Evolutionary conservation across 2,113 vertebrate species (phyloP), one percentile per base, ranked within the genome.

Genomic region (Larimichthys polyactis): DNA sequence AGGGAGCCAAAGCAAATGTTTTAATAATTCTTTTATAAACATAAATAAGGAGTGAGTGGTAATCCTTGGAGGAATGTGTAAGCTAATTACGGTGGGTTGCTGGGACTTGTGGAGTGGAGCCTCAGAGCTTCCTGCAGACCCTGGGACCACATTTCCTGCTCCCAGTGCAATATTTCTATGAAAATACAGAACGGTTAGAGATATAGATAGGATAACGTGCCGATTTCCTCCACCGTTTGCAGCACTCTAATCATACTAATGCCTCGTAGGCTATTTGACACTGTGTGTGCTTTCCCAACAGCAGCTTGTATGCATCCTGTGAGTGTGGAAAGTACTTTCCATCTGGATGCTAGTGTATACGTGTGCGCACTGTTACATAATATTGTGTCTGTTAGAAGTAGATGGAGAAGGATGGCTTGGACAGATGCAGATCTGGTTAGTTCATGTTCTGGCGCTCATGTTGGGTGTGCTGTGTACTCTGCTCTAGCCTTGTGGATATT

Each of bases 21-120:
- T 85, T 24, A 82, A 76, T 82, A 55, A 20, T 43, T 78, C 69
- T 72, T 68, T 64, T 36, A 77, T 68, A 79, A 89, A 90, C 81
- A 90, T 74, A 82, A 88, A 91, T 91, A 86, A 63, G 65, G 72
- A 85, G 77, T 76, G 77, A 88, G 78, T 46, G 43, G 77, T 81
- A 91, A 91, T 93, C 87, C 87, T 83, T n/a, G 43, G 81, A 90
- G 84, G 84, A 93, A 92, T 89, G 84, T 84, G 64, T 87, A 90
- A 94, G 80, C 83, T 86, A 89, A 90, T 93, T 91, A 90, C 22
- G 3, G 55, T 48, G 81, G 81, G 71, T 78, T 91, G 89, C 83
- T 75, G 82, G 75, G 86, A 84, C 86, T 78, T 52, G 52, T 62
- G 86, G 78, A 86, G 86, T 75, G 75, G 74, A 84, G 83, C 71